Evolutionary conservation across 1,140 invertebrate genomes (phyloP), one percentile per base, ranked within the genome.

Genomic region (Tetramorium simillimum): DNA sequence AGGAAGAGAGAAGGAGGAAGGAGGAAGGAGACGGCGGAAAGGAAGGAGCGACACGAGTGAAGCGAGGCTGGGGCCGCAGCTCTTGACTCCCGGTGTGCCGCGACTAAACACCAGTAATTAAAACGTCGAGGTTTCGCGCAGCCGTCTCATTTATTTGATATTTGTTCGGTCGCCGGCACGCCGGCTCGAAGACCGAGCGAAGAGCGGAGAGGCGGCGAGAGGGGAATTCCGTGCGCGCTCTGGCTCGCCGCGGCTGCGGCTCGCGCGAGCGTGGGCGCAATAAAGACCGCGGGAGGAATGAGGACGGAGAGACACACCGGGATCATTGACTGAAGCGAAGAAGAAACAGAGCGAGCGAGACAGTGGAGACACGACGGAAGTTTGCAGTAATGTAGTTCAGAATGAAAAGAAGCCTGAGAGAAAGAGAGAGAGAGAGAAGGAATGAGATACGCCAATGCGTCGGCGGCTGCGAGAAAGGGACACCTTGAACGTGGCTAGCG

Each of bases 71-170:
- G 10, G 3, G 37, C 40, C 28, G 33, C 21, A 28, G 46, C 86
- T 85, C 87, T 75, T 82, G 76, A 81, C 85, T 86, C 33, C 62
- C 53, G 65, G 65, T 49, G 40, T 33, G 69, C 53, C 75, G 81
- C 53, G 58, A 80, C 89, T 91, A 91, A 91, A 91, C 87, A 90
- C 82, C 86, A 90, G 89, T 91, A 91, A 91, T 91, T 91, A 91
- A 90, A 91, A 91, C 89, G 89, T 90, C 89, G 89, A 88, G 89
- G 60, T 88, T 78, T 76, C 81, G 60, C 33, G 60, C 75, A 86
- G 76, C 78, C 63, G 40, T 73, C 28, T 85, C 89, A 88, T 90
- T 91, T 90, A 88, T 88, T 91, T 90, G 86, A 91, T 90, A 91
- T 91, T 90, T 90, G 89, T 85, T 90, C 76, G 88, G 62, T 77